Evolutionary conservation across 2,113 vertebrate genomes (phyloP), one percentile per base, ranked within the genome.

Genomic region (Vireo altiloquus): DNA sequence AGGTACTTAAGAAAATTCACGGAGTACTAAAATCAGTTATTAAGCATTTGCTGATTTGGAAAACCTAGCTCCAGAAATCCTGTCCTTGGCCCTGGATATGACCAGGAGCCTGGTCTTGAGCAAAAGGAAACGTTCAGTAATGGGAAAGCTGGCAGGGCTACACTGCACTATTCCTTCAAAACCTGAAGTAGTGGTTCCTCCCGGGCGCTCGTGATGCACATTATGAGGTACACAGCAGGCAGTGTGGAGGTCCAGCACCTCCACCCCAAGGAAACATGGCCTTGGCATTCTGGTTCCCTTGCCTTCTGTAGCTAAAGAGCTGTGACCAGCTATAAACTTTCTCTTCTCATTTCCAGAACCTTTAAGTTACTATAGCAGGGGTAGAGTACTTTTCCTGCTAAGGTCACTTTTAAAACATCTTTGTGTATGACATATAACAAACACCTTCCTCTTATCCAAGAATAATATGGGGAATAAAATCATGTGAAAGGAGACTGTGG

Each of bases 201-300:
- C 70, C 4, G 2, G 37, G 54, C 37, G 56, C 19, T 35, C 0
- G 0, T 22, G 33, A 49, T 11, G 5, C 20, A 28, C 42, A 14
- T 8, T 4, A 4, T 8, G 69, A 22, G 27, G 78, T 4, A 30
- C 21, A 57, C n/a, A 84, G 5, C 21, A 70, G 31, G 4, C 31
- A 56, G n/a, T 9, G 19, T 1, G 13, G 47, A 37, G 33, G n/a
- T 5, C 5, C 9, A 9, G 37, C 31, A 56, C 37, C 46, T 39
- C 40, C 27, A 27, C 10, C 18, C 23, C 17, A 5, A 74, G 31
- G 52, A 56, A 69, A 40, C 14, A 33, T 0, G 1, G 33, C 31
- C 63, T 47, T 39, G 22, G 11, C 6, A 15, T 2, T 68, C 28
- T 0, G 2, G 24, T 31, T 47, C 59, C 37, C 52, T 61, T 61